phyloP scores from a whole-genome alignment of 2,797 vertebrate species.

The Coilia nasus region DNA sequence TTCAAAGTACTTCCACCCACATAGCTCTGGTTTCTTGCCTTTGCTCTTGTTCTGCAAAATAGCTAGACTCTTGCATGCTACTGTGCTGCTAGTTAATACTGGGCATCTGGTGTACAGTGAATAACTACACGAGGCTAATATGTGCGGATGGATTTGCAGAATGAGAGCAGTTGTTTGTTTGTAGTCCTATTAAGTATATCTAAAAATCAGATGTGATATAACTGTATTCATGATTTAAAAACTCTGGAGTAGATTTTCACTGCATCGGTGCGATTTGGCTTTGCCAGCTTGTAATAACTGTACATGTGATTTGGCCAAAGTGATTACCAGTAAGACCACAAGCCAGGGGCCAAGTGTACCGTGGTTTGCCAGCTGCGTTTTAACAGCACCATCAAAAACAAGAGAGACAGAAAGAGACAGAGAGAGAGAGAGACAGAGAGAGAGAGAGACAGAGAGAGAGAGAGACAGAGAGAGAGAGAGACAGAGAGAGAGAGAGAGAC shows the following conservation, averaged over 20 bases:
- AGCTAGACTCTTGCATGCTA: background rate
- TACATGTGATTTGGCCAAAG: background rate
- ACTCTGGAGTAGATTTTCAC: background rate
- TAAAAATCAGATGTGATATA: background rate
- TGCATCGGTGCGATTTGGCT: background rate
- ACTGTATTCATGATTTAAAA: background rate
- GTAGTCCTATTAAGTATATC: background rate
- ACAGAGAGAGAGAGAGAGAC: conserved; percentile 41
- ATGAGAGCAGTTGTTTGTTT: background rate
- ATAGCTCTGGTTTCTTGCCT: background rate
- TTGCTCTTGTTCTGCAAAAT: background rate
- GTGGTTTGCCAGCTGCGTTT: background rate
- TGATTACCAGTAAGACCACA: background rate
- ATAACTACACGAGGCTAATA: background rate
- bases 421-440: too few relatives aligned
- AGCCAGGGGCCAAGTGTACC: background rate
- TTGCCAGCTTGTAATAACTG: background rate
- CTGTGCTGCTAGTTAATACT: background rate
- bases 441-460: conserved; percentile 58
- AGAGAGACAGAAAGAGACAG: too few relatives aligned
- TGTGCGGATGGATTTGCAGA: background rate
- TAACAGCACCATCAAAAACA: conserved; percentile 15
- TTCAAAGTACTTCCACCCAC: conserved; percentile 36
- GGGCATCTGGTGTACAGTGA: background rate
- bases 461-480: background rate